Conservation (phyloP, 2,888 invertebrate species). For the Drosophila formosana region DNA sequence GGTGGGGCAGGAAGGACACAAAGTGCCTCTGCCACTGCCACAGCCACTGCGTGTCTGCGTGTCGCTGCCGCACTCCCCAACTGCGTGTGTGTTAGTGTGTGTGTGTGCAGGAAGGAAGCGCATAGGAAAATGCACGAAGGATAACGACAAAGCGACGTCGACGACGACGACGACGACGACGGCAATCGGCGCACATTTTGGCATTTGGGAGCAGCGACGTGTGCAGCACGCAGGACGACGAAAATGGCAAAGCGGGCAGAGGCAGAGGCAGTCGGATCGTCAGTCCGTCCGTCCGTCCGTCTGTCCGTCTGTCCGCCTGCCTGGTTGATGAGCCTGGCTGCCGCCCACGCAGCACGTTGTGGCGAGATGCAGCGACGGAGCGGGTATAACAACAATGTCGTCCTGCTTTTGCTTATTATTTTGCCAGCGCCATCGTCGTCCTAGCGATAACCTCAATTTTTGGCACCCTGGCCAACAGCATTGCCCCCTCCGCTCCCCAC, state of each 20-base stretch:
- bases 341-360: conserved; percentile 29
- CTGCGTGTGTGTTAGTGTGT: conserved; percentile 18
- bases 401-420: conserved; percentile 49
- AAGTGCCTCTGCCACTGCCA: conserved; percentile 37
- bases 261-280: neutral
- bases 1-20: conserved; percentile 19
- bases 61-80: too few relatives aligned
- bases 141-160: conserved; percentile 27
- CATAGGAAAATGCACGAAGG: conserved; percentile 47
- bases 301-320: neutral
- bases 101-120: conserved; percentile 46
- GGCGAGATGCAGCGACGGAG: conserved; percentile 9
- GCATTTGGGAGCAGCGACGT: conserved; percentile 75
- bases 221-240: conserved; percentile 64
- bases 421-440: conserved; percentile 46
- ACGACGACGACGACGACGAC: conserved; percentile 13
- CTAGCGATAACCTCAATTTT: conserved; percentile 80
- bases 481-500: neutral
- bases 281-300: neutral
- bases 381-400: conserved; percentile 27
- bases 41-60: conserved; percentile 6
- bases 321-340: conserved; percentile 71
- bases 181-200: conserved; percentile 66
- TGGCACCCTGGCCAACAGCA: conserved; percentile 79
- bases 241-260: conserved; percentile 9